Percentiles rank a stretch among this genome's conserved stretches.
Conservation (phyloP, 1,140 invertebrate genomes). For the Ceratina calcarata region DNA sequence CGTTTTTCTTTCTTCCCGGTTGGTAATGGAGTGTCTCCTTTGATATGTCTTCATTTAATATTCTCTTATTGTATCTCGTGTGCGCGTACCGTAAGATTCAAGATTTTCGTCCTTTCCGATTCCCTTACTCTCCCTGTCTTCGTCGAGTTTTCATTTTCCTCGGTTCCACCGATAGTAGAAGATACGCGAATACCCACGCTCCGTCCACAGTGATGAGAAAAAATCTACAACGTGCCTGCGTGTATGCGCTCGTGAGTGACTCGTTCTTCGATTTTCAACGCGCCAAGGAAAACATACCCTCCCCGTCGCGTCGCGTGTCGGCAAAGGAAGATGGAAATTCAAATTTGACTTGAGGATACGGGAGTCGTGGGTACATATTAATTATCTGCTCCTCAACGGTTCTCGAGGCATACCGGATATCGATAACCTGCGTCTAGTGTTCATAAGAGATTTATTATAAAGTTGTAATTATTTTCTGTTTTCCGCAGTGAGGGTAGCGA, state of each 20-base stretch:
- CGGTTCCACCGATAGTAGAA: constrained; percentile 13
- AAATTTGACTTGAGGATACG: neutral
- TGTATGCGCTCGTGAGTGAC: too few relatives aligned
- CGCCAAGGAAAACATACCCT: neutral
- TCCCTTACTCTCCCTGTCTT: neutral
- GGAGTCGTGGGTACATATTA: too few relatives aligned
- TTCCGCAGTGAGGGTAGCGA: too few relatives aligned
- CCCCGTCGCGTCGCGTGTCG: neutral
- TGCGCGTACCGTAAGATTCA: neutral
- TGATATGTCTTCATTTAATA: constrained; percentile 38
- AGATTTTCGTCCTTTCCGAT: constrained; percentile 12
- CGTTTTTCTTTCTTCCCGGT: constrained; percentile 29
- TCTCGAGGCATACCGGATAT: too few relatives aligned
- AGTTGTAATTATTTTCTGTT: too few relatives aligned
- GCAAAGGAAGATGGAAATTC: neutral
- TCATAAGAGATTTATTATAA: too few relatives aligned
- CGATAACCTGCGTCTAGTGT: too few relatives aligned
- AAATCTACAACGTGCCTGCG: neutral
- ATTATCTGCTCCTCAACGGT: too few relatives aligned
- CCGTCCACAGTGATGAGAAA: neutral
- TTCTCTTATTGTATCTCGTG: constrained; percentile 26
- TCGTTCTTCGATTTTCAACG: neutral
- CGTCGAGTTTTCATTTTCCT: constrained; percentile 24
- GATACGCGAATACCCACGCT: neutral
- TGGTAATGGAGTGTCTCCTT: constrained; percentile 42